Percentiles rank a stretch among this genome's conserved stretches.
These are phyloP conservation scores for Carassius gibelio DNA, from an alignment of 2,113 vertebrate species.

Conservation along the genomic window DNA sequence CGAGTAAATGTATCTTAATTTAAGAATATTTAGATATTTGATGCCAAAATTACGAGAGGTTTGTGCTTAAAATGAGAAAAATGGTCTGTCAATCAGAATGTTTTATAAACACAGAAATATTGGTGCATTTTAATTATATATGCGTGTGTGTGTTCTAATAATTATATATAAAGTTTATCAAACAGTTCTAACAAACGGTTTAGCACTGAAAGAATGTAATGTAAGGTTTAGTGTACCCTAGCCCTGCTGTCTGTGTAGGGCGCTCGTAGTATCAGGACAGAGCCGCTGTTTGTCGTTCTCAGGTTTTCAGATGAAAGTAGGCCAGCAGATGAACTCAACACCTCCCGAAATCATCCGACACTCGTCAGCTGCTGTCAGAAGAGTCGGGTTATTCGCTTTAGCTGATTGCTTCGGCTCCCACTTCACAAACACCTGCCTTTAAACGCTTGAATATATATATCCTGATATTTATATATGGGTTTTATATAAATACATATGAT, in stretches of 20 bases:
- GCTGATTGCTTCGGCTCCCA: not conserved
- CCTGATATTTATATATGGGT: not conserved
- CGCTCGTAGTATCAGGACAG: not conserved
- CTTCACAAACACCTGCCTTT: not conserved
- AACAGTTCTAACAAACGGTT: not conserved
- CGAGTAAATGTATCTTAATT: too few species aligned
- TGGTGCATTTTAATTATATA: not conserved
- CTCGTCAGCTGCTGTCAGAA: not conserved
- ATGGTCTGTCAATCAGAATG: not conserved
- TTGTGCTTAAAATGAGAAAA: too few species aligned
- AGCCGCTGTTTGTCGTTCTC: not conserved
- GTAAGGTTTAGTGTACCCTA: too few species aligned
- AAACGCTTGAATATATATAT: not conserved
- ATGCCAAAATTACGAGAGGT: too few species aligned
- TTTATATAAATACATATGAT: too few species aligned
- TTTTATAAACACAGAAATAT: not conserved
- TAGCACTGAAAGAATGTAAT: too few species aligned
- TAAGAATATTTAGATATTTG: too few species aligned
- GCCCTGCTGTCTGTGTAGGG: not conserved
- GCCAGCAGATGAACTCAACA: not conserved
- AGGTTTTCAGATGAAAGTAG: not conserved
- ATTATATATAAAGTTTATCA: not conserved
- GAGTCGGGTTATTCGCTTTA: not conserved
- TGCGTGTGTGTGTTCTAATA: too few species aligned
- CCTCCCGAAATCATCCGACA: not conserved